A percentile compares a stretch with the other conserved stretches of the same genome.
Conservation (phyloP, 2,888 invertebrate species). For the Zaprionus obscuricornis region DNA sequence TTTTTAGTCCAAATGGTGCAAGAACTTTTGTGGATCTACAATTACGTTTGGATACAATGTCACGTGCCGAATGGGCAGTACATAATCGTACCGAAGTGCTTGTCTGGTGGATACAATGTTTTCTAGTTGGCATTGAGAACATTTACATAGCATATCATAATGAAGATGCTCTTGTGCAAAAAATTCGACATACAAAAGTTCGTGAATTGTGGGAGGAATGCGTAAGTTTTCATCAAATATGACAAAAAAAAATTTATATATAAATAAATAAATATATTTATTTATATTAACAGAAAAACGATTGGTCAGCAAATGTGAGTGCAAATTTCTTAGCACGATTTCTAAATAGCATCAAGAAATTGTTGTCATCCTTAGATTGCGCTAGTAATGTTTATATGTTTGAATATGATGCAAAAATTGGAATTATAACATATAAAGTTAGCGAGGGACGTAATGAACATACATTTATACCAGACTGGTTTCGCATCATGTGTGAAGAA, state of each 20-base stretch:
- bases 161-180: conserved; percentile 10
- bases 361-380: conserved; percentile 28
- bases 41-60: conserved; percentile 44
- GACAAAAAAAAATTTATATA: not conserved
- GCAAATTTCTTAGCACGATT: conserved; percentile 39
- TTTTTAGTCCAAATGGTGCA: not conserved
- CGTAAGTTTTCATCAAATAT: conserved; percentile 33
- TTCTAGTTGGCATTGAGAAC: conserved; percentile 36
- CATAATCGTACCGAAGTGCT: conserved; percentile 32
- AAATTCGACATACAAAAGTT: conserved; percentile 1
- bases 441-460: conserved; percentile 21
- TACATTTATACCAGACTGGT: conserved; percentile 64
- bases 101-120: conserved; percentile 56
- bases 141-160: conserved; percentile 44
- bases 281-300: conserved; percentile 18
- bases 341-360: conserved; percentile 5
- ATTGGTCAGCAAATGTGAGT: conserved; percentile 44
- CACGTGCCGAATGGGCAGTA: conserved; percentile 24
- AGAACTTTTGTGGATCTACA: conserved; percentile 41
- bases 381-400: conserved; percentile 44
- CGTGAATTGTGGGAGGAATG: conserved; percentile 29
- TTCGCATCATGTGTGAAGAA: conserved; percentile 25
- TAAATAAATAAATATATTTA: too few species aligned
- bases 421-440: conserved; percentile 17
- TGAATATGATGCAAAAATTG: conserved; percentile 31